Percentiles rank a stretch among this genome's conserved stretches.
These are phyloP conservation scores for Phalacrocorax aristotelis DNA, from an alignment of 2,113 vertebrate species.

Conservation along the genomic window DNA sequence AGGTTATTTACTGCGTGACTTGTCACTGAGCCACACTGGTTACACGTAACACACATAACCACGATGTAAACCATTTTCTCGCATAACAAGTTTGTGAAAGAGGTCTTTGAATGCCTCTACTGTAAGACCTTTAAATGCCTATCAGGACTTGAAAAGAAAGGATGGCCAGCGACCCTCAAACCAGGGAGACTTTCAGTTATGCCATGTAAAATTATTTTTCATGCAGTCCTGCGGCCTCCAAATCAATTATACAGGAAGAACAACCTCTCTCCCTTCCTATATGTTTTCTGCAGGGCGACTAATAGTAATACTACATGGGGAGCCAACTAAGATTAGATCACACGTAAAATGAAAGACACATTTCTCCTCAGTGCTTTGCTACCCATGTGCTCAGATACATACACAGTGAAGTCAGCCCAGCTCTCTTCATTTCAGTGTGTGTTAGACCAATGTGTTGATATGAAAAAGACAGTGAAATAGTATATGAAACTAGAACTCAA, in stretches of 20 bases:
- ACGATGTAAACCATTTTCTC: background rate
- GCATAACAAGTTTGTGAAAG: background rate
- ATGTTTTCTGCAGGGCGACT: background rate
- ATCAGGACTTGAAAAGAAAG: background rate
- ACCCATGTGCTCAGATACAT: accelerated
- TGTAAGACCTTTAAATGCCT: background rate
- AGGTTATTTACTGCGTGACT: background rate
- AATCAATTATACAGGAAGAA: background rate
- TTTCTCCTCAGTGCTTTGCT: background rate
- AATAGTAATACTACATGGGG: background rate
- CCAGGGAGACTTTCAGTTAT: background rate
- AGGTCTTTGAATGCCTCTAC: background rate
- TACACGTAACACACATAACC: background rate
- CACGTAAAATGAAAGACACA: background rate
- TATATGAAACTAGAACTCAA: background rate
- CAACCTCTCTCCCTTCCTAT: background rate
- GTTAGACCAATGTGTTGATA: background rate
- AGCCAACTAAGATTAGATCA: background rate
- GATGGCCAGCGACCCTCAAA: background rate
- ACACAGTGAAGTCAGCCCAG: background rate
- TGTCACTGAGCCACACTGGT: background rate
- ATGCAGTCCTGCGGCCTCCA: background rate
- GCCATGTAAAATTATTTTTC: background rate
- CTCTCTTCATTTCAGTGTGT: background rate
- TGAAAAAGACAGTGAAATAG: background rate